Evolutionary conservation across 2,888 invertebrate species (phyloP).

Genomic region (Meandrusa payeni): DNA sequence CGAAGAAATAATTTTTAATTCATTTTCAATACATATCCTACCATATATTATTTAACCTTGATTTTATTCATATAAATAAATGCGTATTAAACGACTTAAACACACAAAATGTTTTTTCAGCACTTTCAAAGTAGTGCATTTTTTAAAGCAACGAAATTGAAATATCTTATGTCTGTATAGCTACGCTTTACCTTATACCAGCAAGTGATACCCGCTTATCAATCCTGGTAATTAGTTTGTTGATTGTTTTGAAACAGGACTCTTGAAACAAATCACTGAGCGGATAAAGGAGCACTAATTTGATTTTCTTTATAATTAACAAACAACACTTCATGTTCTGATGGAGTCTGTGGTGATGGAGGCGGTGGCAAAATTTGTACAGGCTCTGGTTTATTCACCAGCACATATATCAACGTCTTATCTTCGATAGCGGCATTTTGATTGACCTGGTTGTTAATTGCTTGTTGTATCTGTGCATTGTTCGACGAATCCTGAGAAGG

Average conservation of each 20-base stretch:
- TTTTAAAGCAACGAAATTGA: no score
- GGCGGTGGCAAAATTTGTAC: conserved; percentile 48
- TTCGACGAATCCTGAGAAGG: conserved; percentile 81
- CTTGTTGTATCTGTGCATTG: conserved; percentile 51
- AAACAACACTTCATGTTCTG: conserved; percentile 87
- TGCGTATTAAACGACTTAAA: no score
- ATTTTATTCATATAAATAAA: no score
- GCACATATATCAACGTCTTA: conserved; percentile 87
- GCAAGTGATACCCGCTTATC: conserved; percentile 31
- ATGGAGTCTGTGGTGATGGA: conserved; percentile 31
- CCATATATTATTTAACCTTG: no score
- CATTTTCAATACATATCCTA: no score
- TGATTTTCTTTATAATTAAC: conserved; percentile 75
- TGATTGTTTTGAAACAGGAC: conserved; percentile 26
- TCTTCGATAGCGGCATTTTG: conserved; percentile 80
- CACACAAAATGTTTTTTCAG: no score
- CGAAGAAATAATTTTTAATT: no score
- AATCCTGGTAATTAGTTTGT: conserved; percentile 35
- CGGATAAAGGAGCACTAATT: not conserved
- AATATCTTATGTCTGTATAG: not conserved
- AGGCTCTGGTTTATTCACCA: conserved; percentile 85
- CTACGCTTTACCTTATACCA: no score
- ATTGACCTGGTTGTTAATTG: conserved; percentile 77
- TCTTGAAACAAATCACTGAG: conserved; percentile 10
- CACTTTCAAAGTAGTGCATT: no score